phyloP scores from a whole-genome alignment of 2,888 invertebrate genomes.

The Cheilosia soror region DNA sequence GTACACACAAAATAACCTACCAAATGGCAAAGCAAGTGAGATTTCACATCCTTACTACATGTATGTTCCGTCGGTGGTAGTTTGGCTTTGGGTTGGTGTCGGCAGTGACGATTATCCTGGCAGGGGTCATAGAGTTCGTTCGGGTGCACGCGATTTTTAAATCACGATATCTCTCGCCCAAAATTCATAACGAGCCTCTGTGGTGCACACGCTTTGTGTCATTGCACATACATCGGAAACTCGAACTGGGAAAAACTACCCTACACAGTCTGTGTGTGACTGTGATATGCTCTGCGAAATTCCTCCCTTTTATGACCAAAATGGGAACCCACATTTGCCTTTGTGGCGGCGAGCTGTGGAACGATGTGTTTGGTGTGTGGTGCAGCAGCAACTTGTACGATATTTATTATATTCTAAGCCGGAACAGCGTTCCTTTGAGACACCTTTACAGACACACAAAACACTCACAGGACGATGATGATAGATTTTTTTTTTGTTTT shows the following conservation, averaged over 20 bases:
- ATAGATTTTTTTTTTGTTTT: conserved; percentile 54
- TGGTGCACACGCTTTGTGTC: conserved; percentile 6
- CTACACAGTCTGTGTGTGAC: conserved; percentile 12
- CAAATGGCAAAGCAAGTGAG: conserved; percentile 58
- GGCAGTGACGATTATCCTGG: conserved; percentile 24
- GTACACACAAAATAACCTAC: conserved; percentile 61
- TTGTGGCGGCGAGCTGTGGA: conserved; percentile 26
- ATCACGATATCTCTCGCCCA: conserved; percentile 62
- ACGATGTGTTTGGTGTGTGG: conserved; percentile 10
- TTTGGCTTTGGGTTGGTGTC: conserved; percentile 13
- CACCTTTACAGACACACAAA: conserved; percentile 54
- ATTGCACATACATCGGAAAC: conserved; percentile 16
- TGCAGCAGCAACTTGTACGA: conserved; percentile 60
- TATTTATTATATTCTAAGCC: conserved; percentile 64
- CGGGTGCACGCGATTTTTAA: conserved; percentile 71
- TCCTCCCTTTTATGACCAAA: conserved; percentile 36
- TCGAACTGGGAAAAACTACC: conserved; percentile 44
- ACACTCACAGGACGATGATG: conserved; percentile 37
- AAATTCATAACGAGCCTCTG: conserved; percentile 44
- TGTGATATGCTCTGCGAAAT: conserved; percentile 28
- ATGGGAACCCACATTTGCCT: conserved; percentile 31
- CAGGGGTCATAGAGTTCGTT: conserved; percentile 66
- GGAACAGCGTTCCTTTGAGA: conserved; percentile 66
- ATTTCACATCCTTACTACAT: conserved; percentile 45
- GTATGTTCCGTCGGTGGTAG: conserved; percentile 7